These are phyloP conservation scores for Conops quadrifasciatus DNA, from an alignment of 2,888 invertebrate genomes.

Conservation along the genomic window DNA sequence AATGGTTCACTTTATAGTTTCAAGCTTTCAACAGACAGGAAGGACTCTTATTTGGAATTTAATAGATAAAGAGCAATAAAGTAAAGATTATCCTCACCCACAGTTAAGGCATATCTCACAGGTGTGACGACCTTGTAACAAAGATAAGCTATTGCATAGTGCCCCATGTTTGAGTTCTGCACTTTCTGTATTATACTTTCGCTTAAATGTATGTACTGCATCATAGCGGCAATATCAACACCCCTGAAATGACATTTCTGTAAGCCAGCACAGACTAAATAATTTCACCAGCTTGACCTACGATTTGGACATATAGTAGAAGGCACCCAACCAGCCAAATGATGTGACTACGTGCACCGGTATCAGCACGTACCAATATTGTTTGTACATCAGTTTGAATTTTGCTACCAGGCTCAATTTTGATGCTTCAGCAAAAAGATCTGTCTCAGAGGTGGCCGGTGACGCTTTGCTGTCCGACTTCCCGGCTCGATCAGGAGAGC, in stretches of 20 bases:
- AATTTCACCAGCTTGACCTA: slow-evolving; percentile 58
- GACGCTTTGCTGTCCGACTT: slow-evolving; percentile 53
- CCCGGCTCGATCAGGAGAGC: slow-evolving; percentile 47
- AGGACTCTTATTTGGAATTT: not conserved
- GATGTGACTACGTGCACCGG: slow-evolving; percentile 94
- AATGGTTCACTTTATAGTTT: not conserved
- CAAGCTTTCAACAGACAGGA: not conserved
- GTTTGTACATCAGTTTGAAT: slow-evolving; percentile 91
- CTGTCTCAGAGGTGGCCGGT: slow-evolving; percentile 47
- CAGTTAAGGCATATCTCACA: slow-evolving; percentile 88
- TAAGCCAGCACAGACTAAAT: not conserved
- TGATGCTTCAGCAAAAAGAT: slow-evolving; percentile 62
- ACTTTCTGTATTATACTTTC: slow-evolving; percentile 81
- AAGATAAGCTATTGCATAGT: slow-evolving; percentile 88
- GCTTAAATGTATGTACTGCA: slow-evolving; percentile 81
- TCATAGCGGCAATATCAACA: slow-evolving; percentile 82
- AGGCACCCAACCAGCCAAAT: slow-evolving; percentile 84
- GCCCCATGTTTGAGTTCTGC: slow-evolving; percentile 83
- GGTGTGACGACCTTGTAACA: slow-evolving; percentile 95
- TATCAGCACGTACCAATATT: slow-evolving; percentile 96
- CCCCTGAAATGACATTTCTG: slow-evolving; percentile 72
- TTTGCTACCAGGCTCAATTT: slow-evolving; percentile 76
- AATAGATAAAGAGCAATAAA: no score
- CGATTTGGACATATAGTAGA: slow-evolving; percentile 89
- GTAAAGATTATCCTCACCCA: slow-evolving; percentile 70